These are phyloP conservation scores for Alethe diademata DNA, from an alignment of 2,113 vertebrate genomes.

Conservation along the genomic window DNA sequence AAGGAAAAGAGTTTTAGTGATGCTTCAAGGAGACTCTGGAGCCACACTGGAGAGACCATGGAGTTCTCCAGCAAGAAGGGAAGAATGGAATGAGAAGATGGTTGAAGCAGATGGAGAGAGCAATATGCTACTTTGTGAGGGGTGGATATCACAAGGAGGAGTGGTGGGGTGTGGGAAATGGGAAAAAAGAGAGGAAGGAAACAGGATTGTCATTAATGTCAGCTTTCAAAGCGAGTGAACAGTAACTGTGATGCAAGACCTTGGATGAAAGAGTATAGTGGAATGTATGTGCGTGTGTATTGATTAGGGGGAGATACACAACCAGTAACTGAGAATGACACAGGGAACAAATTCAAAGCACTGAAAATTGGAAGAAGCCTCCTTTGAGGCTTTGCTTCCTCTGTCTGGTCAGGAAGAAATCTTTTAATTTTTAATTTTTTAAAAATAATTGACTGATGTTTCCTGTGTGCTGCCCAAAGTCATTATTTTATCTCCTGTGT, in stretches of 20 bases:
- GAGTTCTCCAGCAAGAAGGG: not conserved
- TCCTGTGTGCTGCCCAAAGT: not conserved
- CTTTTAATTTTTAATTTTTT: not conserved
- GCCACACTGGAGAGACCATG: not conserved
- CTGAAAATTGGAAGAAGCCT: not conserved
- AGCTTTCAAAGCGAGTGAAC: not conserved
- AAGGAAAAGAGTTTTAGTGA: not conserved
- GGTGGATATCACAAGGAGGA: not conserved
- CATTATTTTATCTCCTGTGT: not conserved
- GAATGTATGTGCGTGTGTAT: not conserved
- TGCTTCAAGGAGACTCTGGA: not conserved
- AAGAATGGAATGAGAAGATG: not conserved
- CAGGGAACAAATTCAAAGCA: not conserved
- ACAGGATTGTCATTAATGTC: not conserved
- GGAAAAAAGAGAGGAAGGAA: not conserved
- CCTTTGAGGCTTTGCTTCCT: not conserved
- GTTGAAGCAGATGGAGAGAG: not conserved
- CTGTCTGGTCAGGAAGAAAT: not conserved
- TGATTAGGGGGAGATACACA: not conserved
- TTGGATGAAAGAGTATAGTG: not conserved
- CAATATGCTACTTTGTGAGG: not conserved
- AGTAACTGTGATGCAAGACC: not conserved
- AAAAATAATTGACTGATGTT: not conserved
- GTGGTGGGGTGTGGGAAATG: not conserved
- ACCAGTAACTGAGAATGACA: not conserved